These are phyloP conservation scores for Tinamus guttatus DNA, from an alignment of 2,113 vertebrate genomes.

Conservation along the genomic window DNA sequence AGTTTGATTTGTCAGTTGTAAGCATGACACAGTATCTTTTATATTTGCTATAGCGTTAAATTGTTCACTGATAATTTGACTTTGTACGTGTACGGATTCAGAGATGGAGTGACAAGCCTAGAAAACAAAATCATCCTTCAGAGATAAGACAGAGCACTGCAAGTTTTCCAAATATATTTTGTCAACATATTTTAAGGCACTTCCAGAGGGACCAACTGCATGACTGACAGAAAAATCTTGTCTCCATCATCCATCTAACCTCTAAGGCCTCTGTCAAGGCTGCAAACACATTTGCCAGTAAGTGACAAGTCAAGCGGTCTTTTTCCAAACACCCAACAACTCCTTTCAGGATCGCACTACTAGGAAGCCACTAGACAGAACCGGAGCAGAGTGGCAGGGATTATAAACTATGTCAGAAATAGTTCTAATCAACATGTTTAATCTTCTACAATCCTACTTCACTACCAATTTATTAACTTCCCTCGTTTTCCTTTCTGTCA, in stretches of 20 bases:
- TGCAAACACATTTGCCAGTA: not conserved
- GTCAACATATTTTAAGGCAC: not conserved
- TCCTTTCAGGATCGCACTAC: constrained; percentile 1
- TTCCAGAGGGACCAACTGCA: not conserved
- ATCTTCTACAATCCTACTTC: constrained; percentile 51
- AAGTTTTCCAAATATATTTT: not conserved
- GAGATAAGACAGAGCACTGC: not conserved
- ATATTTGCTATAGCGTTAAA: not conserved
- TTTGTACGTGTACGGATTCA: not conserved
- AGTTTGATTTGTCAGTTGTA: not conserved
- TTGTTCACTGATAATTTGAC: not conserved
- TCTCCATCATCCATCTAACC: not conserved
- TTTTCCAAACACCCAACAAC: constrained; percentile 9
- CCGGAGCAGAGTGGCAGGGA: constrained; percentile 7
- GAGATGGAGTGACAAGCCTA: not conserved
- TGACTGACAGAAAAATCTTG: not conserved
- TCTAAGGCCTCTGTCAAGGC: not conserved
- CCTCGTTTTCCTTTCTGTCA: constrained; percentile 42
- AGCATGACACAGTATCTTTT: accelerated
- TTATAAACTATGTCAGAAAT: constrained; percentile 46
- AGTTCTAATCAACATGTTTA: constrained; percentile 50
- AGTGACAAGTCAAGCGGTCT: not conserved
- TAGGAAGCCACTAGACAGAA: not conserved
- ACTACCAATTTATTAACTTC: constrained; percentile 64
- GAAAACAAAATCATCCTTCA: not conserved